Evolutionary conservation across 1,140 invertebrate species (phyloP).

Genomic region (Melanaphis sacchari): DNA sequence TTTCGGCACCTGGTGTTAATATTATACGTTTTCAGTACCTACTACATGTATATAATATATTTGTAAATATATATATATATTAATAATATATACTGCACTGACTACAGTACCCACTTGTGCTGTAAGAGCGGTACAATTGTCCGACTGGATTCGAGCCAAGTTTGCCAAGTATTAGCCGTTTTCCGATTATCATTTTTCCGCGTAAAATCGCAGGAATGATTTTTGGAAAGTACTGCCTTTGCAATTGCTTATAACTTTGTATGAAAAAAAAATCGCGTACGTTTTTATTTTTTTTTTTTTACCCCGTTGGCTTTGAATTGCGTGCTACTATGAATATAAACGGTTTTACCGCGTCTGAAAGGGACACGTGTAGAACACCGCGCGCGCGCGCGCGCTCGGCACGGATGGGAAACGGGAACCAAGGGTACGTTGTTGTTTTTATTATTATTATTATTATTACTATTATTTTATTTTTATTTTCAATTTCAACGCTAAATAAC

Average conservation of each 20-base stretch:
- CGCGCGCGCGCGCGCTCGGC: background rate
- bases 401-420: background rate
- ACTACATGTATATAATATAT: background rate
- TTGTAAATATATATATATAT: background rate
- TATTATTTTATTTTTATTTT: constrained; percentile 32
- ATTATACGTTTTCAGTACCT: background rate
- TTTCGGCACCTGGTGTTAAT: constrained; percentile 28
- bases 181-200: constrained; percentile 20
- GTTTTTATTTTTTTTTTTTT: background rate
- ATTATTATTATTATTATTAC: background rate
- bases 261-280: background rate
- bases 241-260: background rate
- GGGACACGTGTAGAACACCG: background rate
- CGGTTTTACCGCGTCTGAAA: background rate
- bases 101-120: background rate
- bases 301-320: constrained; percentile 1
- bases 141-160: background rate
- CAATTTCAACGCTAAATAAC: constrained; percentile 49
- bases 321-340: constrained; percentile 11
- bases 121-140: background rate
- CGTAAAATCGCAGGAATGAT: background rate
- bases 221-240: background rate
- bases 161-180: background rate
- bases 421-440: background rate
- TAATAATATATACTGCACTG: background rate